Base-by-base conservation (phyloP, 2,797 vertebrate species). In the Allochrocebus solatus region DNA sequence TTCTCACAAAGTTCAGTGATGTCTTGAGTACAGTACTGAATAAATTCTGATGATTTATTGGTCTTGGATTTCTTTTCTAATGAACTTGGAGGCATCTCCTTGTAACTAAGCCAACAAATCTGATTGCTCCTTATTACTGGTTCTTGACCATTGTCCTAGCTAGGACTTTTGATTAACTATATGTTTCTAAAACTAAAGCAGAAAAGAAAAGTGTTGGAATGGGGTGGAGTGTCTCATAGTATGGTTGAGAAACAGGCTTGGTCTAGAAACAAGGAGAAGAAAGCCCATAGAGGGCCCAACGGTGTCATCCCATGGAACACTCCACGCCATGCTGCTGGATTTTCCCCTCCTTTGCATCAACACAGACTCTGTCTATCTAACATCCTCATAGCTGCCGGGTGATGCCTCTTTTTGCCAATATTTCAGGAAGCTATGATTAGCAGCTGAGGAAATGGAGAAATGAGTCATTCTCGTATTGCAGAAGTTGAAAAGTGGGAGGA, bases 401-500 rank as follows among this genome's bases (percentile, higher is more conserved):
- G 26, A 33, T 74, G 72, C 39, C 53, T 88, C 48, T 57, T 80
- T 92, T 30, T 64, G 48, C 24, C 41, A 61, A 0, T 87, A 21
- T 39, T 92, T 80, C 79, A 92, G 70, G 79, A n/a, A 78, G 28
- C 8, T 28, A 6, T 19, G 33, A 55, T 59, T 17, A 81, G 19
- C 17, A 83, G 55, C 74, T 74, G 75, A 94, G 75, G 9, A 70
- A 88, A 43, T 39, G 28, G 55, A 94, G 61, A 91, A 95, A 61
- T 81, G 85, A 95, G n/a, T 89, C 93, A 96, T 57, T 7, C 83
- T 92, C 8, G 12, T 13, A 83, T 97, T 95, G 79, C 91, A 89
- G 96, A 97, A 97, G 96, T 90, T 30, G 24, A 86, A 55, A 76
- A 57, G 19, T 85, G 30, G 91, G 67, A 85, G 84, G 74, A 48